These are phyloP conservation scores for Gulo gulo DNA, from an alignment of 2,113 vertebrate genomes.

Conservation along the genomic window DNA sequence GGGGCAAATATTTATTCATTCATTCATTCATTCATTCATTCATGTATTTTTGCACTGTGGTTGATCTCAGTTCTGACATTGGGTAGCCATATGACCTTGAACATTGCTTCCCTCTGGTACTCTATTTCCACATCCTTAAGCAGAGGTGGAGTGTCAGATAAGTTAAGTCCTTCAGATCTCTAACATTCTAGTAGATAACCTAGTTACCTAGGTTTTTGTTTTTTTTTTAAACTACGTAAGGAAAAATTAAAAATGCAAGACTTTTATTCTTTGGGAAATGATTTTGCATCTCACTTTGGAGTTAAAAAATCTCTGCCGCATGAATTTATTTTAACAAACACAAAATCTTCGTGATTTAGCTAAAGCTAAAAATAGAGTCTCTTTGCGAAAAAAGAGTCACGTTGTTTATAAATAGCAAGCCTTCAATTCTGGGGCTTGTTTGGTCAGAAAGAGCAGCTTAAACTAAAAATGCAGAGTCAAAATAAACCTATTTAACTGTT, in stretches of 20 bases:
- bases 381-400: conserved; percentile 34
- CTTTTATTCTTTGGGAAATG: conserved; percentile 28
- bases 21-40: background rate
- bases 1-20: background rate
- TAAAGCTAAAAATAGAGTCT: conserved; percentile 67
- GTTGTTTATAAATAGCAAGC: conserved; percentile 72
- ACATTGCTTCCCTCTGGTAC: background rate
- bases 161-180: background rate
- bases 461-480: conserved; percentile 47
- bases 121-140: background rate
- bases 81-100: conserved; percentile 1
- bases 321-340: conserved; percentile 60
- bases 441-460: conserved; percentile 56
- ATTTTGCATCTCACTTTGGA: background rate
- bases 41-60: background rate
- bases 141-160: background rate
- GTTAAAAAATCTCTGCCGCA: background rate
- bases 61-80: background rate
- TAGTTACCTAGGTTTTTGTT: background rate
- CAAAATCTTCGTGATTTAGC: conserved; percentile 65
- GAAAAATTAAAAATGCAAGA: background rate
- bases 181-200: background rate
- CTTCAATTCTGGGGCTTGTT: conserved; percentile 35
- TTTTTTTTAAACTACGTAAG: conserved; percentile 12
- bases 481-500: conserved; percentile 31